Conservation (phyloP, 2,888 invertebrate species). For the Papilio protenor region DNA sequence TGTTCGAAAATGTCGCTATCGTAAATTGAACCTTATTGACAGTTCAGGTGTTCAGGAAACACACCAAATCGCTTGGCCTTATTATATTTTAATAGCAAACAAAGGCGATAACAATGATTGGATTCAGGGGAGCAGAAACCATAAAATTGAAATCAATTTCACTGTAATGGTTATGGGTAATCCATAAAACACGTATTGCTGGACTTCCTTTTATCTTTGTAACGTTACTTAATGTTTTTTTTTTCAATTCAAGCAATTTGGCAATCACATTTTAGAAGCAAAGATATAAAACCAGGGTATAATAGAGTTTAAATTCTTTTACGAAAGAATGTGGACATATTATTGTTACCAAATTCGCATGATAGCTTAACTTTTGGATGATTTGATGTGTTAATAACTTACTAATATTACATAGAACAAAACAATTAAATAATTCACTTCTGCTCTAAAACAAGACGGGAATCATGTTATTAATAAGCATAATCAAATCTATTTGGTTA, state of each 20-base stretch:
- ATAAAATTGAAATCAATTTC: slow-evolving; percentile 84
- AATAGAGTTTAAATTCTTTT: background rate
- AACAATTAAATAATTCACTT: background rate
- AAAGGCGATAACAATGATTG: slow-evolving; percentile 82
- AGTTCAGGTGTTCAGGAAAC: slow-evolving; percentile 53
- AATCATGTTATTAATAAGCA: background rate
- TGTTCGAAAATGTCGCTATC: background rate
- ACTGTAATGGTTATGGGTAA: slow-evolving; percentile 78
- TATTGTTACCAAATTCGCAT: background rate
- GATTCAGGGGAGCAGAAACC: slow-evolving; percentile 82
- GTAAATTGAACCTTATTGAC: slow-evolving; percentile 31
- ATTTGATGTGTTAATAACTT: background rate
- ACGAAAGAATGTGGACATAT: background rate
- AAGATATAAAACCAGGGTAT: background rate
- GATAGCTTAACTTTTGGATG: background rate
- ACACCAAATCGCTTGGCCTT: slow-evolving; percentile 71
- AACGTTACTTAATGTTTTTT: slow-evolving; percentile 14
- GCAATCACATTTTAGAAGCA: background rate
- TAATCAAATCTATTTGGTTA: background rate
- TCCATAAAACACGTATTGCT: slow-evolving; percentile 35
- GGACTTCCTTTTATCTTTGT: slow-evolving; percentile 24
- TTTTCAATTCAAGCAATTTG: slow-evolving; percentile 10
- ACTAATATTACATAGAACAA: background rate
- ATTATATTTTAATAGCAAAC: slow-evolving; percentile 80
- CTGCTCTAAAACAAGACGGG: background rate